These are phyloP conservation scores for Mellivora capensis DNA, from an alignment of 2,113 vertebrate genomes.

Conservation along the genomic window DNA sequence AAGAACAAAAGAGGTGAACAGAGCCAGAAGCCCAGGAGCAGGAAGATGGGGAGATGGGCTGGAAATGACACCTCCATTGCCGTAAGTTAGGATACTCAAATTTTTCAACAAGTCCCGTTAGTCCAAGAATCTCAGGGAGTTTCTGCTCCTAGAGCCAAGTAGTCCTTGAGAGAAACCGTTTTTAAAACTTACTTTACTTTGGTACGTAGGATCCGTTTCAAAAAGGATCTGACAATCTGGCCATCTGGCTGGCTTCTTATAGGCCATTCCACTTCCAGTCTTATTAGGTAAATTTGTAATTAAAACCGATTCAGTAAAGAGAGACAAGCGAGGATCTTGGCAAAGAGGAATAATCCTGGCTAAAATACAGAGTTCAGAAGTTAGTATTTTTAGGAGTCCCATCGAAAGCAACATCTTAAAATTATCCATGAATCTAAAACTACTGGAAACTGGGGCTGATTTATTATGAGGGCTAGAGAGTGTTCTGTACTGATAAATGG, in stretches of 20 bases:
- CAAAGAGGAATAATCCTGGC: slow-evolving; percentile 71
- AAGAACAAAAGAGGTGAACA: not conserved
- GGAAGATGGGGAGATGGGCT: not conserved
- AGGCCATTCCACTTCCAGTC: not conserved
- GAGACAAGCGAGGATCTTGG: slow-evolving; percentile 69
- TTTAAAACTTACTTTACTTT: slow-evolving; percentile 52
- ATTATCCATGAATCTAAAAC: not conserved
- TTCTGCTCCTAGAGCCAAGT: not conserved
- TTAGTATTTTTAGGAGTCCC: not conserved
- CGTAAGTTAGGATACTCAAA: not conserved
- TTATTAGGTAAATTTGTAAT: not conserved
- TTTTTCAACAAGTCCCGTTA: not conserved
- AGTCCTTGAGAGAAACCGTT: not conserved
- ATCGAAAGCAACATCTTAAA: not conserved
- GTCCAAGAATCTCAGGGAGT: not conserved
- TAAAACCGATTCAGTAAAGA: slow-evolving; percentile 42
- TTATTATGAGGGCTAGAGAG: not conserved
- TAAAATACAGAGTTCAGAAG: slow-evolving; percentile 58
- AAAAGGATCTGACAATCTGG: slow-evolving; percentile 70
- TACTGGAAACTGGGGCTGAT: not conserved
- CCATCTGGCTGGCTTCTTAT: slow-evolving; percentile 10
- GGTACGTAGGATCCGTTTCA: slow-evolving; percentile 65
- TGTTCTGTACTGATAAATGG: not conserved
- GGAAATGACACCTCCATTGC: not conserved
- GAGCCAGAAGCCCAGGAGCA: not conserved